Base-by-base conservation (phyloP, 2,113 vertebrate species). In the human (Homo sapiens) region DNA sequence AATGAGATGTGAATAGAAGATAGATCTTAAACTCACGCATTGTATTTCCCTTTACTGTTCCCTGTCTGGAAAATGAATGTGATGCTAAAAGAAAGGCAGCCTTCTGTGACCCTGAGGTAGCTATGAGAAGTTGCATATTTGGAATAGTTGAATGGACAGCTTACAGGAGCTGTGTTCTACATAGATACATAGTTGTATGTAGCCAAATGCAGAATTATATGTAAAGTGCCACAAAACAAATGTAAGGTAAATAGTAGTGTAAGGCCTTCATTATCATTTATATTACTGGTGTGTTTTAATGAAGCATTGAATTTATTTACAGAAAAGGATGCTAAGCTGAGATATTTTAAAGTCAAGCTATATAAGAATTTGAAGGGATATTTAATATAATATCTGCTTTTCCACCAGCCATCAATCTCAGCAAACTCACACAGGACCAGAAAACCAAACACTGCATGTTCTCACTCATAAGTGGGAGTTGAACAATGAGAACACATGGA, bases 331-430 rank as follows among this genome's bases (percentile, higher is more conserved):
- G 1, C 16, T 82, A 84, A 73, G 5, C 78, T 80, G 30, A 68
- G 32, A 38, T 82, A 93, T 78, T 93, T 95, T 50, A 59, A 88
- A 82, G 6, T 81, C 57, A 97, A 91, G 30, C 4, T 64, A 45
- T 79, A 50, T 82, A 78, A 6, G 40, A 55, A 72, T 79, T 55
- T 91, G 23, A 90, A 90, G 38, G 81, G 20, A 52, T 59, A 64
- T 16, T 11, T 17, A 76, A 72, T 35, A 85, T 89, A 35, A 93
- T 94, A 64, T 23, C 6, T 35, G 14, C 48, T 38, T 73, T 7
- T 50, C 73, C 70, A 64, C 12, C 27, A 64, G 61, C 27, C 61
- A 30, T 64, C 27, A 64, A 30, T 64, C 61, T 64, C 27, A 64
- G 61, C 12, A 64, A 30, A 64, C 27, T 14, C 27, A 64, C 61